These are phyloP conservation scores for Salmo trutta DNA, from an alignment of 2,797 vertebrate genomes.

Conservation along the genomic window DNA sequence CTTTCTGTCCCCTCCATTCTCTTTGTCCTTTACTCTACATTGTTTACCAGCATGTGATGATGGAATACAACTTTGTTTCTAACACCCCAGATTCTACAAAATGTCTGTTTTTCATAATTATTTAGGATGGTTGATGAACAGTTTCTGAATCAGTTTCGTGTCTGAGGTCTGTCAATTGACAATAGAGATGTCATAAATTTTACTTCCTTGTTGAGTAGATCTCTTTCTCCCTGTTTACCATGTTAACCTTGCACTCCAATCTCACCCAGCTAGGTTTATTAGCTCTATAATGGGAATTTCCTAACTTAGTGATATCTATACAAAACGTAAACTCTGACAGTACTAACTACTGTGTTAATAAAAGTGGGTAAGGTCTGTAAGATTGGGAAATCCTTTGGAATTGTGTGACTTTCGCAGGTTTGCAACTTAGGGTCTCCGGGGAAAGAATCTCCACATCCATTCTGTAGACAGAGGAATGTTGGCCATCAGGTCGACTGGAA, in stretches of 20 bases:
- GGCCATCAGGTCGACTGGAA: conserved; percentile 53
- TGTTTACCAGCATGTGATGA: neutral
- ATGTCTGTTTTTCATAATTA: neutral
- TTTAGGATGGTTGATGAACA: neutral
- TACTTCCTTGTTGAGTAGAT: neutral
- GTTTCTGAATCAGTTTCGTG: neutral
- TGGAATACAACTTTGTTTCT: neutral
- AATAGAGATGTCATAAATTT: neutral
- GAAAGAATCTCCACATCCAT: conserved; percentile 57
- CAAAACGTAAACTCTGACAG: neutral
- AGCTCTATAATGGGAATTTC: neutral
- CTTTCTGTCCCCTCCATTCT: neutral
- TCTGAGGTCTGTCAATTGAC: neutral
- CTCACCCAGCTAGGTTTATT: neutral
- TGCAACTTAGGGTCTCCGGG: conserved; percentile 6
- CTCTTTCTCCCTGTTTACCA: conserved; percentile 43
- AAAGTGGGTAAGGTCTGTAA: neutral
- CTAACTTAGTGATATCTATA: neutral
- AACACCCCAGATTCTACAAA: neutral
- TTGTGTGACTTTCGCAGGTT: conserved; percentile 15
- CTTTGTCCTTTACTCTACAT: neutral
- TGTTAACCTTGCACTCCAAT: conserved; percentile 57
- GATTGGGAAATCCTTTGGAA: neutral
- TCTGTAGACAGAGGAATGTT: conserved; percentile 28
- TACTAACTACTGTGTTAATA: no score